Evolutionary conservation across 30 jellyfish, hydroid and myxozoan species (phyloP).

Genomic region (Pseudorhiza aurosa): DNA sequence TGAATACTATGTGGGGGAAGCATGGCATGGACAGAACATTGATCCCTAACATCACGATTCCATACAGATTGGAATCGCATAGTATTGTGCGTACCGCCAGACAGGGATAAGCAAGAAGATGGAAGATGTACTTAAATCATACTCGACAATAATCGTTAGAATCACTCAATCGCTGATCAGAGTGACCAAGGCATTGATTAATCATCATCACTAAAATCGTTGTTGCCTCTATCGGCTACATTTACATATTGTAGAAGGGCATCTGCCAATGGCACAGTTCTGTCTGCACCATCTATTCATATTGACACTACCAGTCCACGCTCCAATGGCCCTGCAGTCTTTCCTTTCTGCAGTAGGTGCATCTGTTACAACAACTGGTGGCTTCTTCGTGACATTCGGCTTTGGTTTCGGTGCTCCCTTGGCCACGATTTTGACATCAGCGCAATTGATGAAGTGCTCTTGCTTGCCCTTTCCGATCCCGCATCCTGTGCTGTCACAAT

Average conservation of each 20-base stretch:
- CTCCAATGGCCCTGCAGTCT: conserved; percentile 55
- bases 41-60: too few relatives aligned
- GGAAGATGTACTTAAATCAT: too few relatives aligned
- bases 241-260: conserved; percentile 36
- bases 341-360: conserved; percentile 38
- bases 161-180: neutral
- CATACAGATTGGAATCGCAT: too few relatives aligned
- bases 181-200: neutral
- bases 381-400: conserved; percentile 42
- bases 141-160: neutral
- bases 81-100: too few relatives aligned
- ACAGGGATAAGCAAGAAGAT: too few relatives aligned
- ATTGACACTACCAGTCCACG: conserved; percentile 54
- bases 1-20: too few relatives aligned
- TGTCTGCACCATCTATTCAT: conserved; percentile 71
- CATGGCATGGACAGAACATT: too few relatives aligned
- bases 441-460: conserved; percentile 90
- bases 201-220: neutral
- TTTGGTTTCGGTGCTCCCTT: conserved; percentile 42
- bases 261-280: conserved; percentile 58
- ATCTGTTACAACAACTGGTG: conserved; percentile 62
- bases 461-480: conserved; percentile 88
- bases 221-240: conserved; percentile 36
- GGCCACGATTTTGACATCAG: conserved; percentile 79
- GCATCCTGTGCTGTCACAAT: conserved; percentile 80